Evolutionary conservation across 2,113 vertebrate genomes (phyloP), one percentile per base, ranked within the genome.

Genomic region (Epinephelus moara): DNA sequence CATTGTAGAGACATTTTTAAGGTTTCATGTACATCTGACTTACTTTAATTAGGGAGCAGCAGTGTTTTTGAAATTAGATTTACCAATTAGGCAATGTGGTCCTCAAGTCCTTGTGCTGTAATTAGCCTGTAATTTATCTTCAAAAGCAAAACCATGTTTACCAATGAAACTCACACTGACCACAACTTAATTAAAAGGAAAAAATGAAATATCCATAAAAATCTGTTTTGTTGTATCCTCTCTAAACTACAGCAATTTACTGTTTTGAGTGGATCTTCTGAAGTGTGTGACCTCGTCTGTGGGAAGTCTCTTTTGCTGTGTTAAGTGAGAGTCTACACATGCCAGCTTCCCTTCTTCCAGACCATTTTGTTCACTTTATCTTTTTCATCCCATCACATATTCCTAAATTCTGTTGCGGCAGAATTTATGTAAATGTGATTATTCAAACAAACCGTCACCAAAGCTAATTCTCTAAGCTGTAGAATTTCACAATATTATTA

Each of bases 371-470:
- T 57, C 18, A 57, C 18, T 79, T 59, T 45, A 45, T 45, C 49
- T 45, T 23, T 61, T 47, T 40, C 37, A 47, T 33, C 23, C 0
- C 10, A 6, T 64, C 55, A 55, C 63, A 80, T 18, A 33, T 55
- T 70, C 14, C 27, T 45, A 53, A 60, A 75, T 63, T 50, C 25
- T 79, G 37, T 14, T 52, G 17, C 18, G 17, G 33, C 62, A 23
- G 30, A 37, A 40, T 27, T 33, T 33, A 53, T 67, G 25, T 6
- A 42, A 45, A 60, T 64, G n/a, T 53, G 18, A 45, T 23, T 59
- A 45, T 23, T 52, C 67, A 86, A 45, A 75, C 50, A 71, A 64
- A 76, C 6, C 13, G 45, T 60, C 14, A 13, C 17, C 42, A 30
- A 57, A 84, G 17, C 23, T 45, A 8, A 37, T n/a, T 21, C 9